phyloP scores from a whole-genome alignment of 2,797 vertebrate species.

The Sebastiscus tertius region DNA sequence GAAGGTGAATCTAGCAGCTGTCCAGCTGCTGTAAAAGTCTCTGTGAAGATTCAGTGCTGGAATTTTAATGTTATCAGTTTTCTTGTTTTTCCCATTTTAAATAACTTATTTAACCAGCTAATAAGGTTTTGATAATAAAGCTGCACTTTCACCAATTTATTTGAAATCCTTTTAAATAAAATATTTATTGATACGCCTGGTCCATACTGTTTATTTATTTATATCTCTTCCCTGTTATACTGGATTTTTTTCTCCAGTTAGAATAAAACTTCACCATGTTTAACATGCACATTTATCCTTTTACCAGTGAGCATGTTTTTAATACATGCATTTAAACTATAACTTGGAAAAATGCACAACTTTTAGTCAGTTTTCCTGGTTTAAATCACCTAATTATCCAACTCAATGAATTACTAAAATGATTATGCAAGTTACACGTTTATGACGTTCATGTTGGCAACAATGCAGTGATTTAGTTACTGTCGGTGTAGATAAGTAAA shows the following conservation, averaged over 20 bases:
- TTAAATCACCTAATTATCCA: neutral
- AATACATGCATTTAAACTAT: neutral
- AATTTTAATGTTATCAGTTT: neutral
- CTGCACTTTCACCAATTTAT: neutral
- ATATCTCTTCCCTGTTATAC: neutral
- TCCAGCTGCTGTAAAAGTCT: constrained; percentile 61
- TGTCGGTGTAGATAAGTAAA: neutral
- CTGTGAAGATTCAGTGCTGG: neutral
- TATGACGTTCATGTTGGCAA: neutral
- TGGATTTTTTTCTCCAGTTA: neutral
- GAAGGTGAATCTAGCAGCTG: constrained; percentile 65
- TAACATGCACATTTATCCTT: neutral
- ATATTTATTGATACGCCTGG: constrained; percentile 20
- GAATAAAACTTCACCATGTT: neutral
- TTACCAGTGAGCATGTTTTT: neutral
- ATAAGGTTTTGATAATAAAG: neutral
- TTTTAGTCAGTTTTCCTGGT: neutral
- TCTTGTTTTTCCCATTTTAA: neutral
- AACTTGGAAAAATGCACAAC: neutral
- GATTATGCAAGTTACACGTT: neutral
- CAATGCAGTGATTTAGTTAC: neutral
- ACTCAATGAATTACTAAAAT: neutral
- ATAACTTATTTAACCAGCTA: neutral
- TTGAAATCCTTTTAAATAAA: constrained; percentile 65
- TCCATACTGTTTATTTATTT: neutral